Evolutionary conservation across 1,140 invertebrate species (phyloP).

Genomic region (Tetramorium simillimum): DNA sequence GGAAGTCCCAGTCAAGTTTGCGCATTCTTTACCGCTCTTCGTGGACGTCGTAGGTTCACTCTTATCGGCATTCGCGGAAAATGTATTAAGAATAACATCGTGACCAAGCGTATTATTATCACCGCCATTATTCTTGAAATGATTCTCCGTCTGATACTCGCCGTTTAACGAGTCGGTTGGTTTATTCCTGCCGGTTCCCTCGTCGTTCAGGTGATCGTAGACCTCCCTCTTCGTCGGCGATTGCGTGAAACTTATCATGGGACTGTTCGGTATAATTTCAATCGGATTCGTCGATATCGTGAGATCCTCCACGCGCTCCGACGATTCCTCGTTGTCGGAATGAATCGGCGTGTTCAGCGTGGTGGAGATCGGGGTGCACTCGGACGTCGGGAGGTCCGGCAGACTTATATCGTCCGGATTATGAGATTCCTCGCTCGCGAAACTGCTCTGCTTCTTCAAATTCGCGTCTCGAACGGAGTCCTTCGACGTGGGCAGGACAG

Average conservation of each 20-base stretch:
- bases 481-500: not conserved
- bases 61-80: conserved; percentile 29
- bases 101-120: not conserved
- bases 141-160: conserved; percentile 73
- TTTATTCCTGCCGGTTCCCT: conserved; percentile 43
- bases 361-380: conserved; percentile 82
- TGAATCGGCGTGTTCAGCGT: conserved; percentile 83
- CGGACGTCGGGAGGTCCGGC: conserved; percentile 81
- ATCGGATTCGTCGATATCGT: conserved; percentile 82
- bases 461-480: conserved; percentile 27
- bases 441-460: conserved; percentile 77
- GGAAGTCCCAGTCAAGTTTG: not conserved
- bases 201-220: conserved; percentile 68
- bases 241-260: conserved; percentile 83
- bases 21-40: conserved; percentile 12
- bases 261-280: conserved; percentile 82
- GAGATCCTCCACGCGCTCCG: conserved; percentile 76
- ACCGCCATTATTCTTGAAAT: conserved; percentile 22
- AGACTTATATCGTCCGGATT: conserved; percentile 83
- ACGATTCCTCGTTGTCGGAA: conserved; percentile 83
- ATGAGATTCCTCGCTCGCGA: conserved; percentile 79
- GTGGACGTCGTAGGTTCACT: not conserved
- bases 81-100: conserved; percentile 30
- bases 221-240: conserved; percentile 76
- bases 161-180: conserved; percentile 74